Percentiles rank a stretch among this genome's conserved stretches.
Conservation (phyloP, 2,113 vertebrate species). For the Hemiscyllium ocellatum region DNA sequence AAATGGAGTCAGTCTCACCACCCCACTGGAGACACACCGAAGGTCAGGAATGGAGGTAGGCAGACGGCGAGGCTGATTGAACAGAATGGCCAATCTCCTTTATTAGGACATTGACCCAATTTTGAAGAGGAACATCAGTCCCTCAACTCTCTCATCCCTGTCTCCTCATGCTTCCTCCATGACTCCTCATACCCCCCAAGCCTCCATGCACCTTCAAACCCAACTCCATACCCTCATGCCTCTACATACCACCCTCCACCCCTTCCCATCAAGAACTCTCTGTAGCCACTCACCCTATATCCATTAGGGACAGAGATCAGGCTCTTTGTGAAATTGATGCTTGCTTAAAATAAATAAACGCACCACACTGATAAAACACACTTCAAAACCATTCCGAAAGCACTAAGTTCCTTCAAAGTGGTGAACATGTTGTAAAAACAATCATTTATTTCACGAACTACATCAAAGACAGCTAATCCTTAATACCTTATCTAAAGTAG, state of each 20-base stretch:
- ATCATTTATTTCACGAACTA: background rate
- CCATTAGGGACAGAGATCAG: background rate
- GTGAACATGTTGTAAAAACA: background rate
- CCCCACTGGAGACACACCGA: too few species aligned
- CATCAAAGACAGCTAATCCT: background rate
- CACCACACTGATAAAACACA: background rate
- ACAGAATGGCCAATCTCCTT: background rate
- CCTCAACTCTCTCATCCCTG: background rate
- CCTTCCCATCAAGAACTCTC: background rate
- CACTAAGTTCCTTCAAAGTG: background rate
- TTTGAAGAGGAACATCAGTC: background rate
- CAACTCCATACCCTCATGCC: too few species aligned
- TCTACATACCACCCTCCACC: too few species aligned
- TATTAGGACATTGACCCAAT: background rate
- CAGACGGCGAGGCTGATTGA: background rate
- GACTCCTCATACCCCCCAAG: too few species aligned
- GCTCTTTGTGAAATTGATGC: background rate
- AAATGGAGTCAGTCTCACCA: too few species aligned
- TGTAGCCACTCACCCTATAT: background rate
- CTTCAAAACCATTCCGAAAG: background rate
- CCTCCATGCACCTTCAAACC: too few species aligned
- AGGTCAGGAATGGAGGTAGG: background rate
- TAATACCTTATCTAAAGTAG: too few species aligned
- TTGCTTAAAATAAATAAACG: background rate
- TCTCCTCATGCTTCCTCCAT: background rate